A percentile compares a stretch with the other conserved stretches of the same genome.
These are phyloP conservation scores for Alcis repandata DNA, from an alignment of 2,888 invertebrate species.

Conservation along the genomic window DNA sequence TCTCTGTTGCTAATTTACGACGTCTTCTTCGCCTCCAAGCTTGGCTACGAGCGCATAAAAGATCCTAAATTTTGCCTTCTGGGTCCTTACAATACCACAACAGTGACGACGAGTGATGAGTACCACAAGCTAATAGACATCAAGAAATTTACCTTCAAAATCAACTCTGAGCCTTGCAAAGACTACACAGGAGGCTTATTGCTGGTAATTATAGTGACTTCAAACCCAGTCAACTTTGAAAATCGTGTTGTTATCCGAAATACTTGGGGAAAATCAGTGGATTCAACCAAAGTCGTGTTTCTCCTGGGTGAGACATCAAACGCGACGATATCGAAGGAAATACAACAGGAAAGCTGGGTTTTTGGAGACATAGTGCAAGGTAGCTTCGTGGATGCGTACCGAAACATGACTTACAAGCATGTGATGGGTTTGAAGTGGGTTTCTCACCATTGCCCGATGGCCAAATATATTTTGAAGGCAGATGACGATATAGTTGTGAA, in stretches of 20 bases:
- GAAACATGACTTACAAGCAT: slow-evolving; percentile 94
- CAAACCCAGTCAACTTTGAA: slow-evolving; percentile 88
- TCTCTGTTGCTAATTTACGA: slow-evolving; percentile 56
- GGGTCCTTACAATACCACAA: slow-evolving; percentile 59
- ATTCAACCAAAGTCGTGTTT: slow-evolving; percentile 88
- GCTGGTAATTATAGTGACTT: slow-evolving; percentile 89
- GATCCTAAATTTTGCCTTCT: slow-evolving; percentile 64
- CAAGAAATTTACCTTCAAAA: slow-evolving; percentile 87
- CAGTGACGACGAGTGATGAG: slow-evolving; percentile 54
- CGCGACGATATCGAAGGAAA: slow-evolving; percentile 59
- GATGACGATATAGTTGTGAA: slow-evolving; percentile 93
- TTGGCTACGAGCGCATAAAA: slow-evolving; percentile 49
- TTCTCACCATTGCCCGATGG: slow-evolving; percentile 89
- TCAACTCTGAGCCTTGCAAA: slow-evolving; percentile 86
- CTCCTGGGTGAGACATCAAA: slow-evolving; percentile 85
- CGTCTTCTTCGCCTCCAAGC: slow-evolving; percentile 48
- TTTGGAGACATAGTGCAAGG: slow-evolving; percentile 92
- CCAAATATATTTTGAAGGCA: slow-evolving; percentile 89
- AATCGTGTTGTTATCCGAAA: slow-evolving; percentile 90
- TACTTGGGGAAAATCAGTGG: slow-evolving; percentile 89
- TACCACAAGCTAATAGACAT: slow-evolving; percentile 84
- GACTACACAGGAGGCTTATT: slow-evolving; percentile 75
- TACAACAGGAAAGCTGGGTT: slow-evolving; percentile 84
- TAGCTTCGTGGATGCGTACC: slow-evolving; percentile 91
- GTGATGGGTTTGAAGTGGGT: slow-evolving; percentile 94